These are phyloP conservation scores for Pandemis cinnamomeana DNA, from an alignment of 2,888 invertebrate genomes.

Conservation along the genomic window DNA sequence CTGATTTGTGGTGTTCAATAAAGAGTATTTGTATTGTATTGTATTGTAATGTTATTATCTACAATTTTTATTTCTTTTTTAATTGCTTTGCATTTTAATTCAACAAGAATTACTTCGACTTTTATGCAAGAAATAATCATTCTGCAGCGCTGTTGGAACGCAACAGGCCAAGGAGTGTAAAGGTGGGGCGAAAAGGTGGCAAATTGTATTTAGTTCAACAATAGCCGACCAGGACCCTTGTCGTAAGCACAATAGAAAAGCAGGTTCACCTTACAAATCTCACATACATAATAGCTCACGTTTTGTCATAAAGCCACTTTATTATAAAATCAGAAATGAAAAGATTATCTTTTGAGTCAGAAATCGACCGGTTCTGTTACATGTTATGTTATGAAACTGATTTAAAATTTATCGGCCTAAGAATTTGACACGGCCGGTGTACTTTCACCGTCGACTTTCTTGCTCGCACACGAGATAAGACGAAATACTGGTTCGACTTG, in stretches of 20 bases:
- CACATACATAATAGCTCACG: constrained; percentile 60
- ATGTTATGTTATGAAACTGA: constrained; percentile 75
- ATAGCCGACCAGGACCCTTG: constrained; percentile 59
- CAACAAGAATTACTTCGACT: neutral
- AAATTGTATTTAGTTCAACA: constrained; percentile 65
- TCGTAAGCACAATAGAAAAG: constrained; percentile 58
- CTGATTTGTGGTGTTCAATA: too few relatives aligned
- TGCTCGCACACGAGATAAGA: constrained; percentile 56
- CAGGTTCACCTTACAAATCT: constrained; percentile 68
- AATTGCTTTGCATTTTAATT: neutral
- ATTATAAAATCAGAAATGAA: constrained; percentile 55
- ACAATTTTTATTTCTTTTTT: constrained; percentile 1
- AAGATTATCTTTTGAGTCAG: constrained; percentile 55
- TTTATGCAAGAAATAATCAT: neutral
- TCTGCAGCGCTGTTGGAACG: neutral
- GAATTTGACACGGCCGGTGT: constrained; percentile 68
- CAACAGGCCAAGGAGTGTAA: neutral
- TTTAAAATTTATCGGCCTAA: constrained; percentile 69
- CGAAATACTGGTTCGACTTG: constrained; percentile 67
- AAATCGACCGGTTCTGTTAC: constrained; percentile 71
- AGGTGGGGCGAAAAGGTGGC: constrained; percentile 51
- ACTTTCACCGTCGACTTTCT: constrained; percentile 81
- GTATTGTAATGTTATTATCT: too few relatives aligned
- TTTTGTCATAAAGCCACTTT: constrained; percentile 64
- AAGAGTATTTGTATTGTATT: too few relatives aligned